Percentiles rank a stretch among this genome's conserved stretches.
phyloP scores from a whole-genome alignment of 2,888 invertebrate species.

The Ethmia dodecea region DNA sequence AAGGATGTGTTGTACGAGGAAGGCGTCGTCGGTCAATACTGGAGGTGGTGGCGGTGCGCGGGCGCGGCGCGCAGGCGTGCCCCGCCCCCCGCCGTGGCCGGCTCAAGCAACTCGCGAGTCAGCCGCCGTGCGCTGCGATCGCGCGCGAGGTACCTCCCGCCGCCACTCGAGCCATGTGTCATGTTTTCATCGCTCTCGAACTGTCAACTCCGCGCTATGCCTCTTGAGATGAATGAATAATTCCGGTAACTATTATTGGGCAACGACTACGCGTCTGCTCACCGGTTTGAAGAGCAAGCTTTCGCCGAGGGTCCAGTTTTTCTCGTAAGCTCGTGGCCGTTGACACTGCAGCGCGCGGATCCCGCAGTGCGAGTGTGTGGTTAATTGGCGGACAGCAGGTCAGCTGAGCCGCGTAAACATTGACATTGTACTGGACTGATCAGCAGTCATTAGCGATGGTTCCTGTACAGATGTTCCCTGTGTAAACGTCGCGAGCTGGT shows the following conservation, averaged over 20 bases:
- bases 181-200: slow-evolving; percentile 69
- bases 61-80: slow-evolving; percentile 66
- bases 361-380: slow-evolving; percentile 75
- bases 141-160: slow-evolving; percentile 54
- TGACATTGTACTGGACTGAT: slow-evolving; percentile 38
- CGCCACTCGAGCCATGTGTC: slow-evolving; percentile 63
- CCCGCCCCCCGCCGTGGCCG: slow-evolving; percentile 29
- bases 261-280: slow-evolving; percentile 27
- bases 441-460: slow-evolving; percentile 57
- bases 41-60: slow-evolving; percentile 50
- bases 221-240: slow-evolving; percentile 53
- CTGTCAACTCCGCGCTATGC: slow-evolving; percentile 43
- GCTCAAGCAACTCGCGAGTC: slow-evolving; percentile 66
- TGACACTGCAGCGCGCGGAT: slow-evolving; percentile 74
- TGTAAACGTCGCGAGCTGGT: slow-evolving; percentile 35
- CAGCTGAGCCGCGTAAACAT: slow-evolving; percentile 75
- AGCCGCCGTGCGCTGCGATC: slow-evolving; percentile 70
- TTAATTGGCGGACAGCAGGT: slow-evolving; percentile 66
- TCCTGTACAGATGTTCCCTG: slow-evolving; percentile 36
- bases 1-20: slow-evolving; percentile 74
- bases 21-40: slow-evolving; percentile 77
- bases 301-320: slow-evolving; percentile 67
- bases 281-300: slow-evolving; percentile 42
- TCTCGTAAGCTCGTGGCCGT: slow-evolving; percentile 67
- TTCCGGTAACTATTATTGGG: slow-evolving; percentile 30